Evolutionary conservation across 2,113 vertebrate species (phyloP).

Genomic region (Chauna torquata): DNA sequence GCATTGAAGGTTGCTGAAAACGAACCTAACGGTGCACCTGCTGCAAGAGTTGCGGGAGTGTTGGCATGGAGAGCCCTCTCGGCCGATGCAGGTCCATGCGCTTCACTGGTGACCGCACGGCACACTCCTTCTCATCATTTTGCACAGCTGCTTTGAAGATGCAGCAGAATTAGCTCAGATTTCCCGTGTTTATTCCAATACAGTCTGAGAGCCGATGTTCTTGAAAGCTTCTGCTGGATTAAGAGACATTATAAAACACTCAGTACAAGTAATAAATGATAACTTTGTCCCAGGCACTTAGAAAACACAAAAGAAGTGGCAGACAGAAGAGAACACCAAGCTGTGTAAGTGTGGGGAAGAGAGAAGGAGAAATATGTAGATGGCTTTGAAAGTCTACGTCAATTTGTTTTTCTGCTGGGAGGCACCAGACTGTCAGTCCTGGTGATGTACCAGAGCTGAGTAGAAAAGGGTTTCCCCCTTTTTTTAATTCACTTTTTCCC

Average conservation of each 20-base stretch:
- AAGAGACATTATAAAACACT: neutral
- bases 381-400: neutral
- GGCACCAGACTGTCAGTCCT: no score
- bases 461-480: rapidly evolving
- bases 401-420: neutral
- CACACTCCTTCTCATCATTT: neutral
- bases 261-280: neutral
- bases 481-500: neutral
- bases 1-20: neutral
- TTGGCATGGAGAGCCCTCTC: neutral
- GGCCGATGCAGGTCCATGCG: rapidly evolving
- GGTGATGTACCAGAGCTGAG: neutral
- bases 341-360: neutral
- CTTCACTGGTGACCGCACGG: neutral
- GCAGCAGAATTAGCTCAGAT: neutral
- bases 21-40: rapidly evolving
- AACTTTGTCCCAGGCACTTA: neutral
- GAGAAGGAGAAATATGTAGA: neutral
- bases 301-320: neutral
- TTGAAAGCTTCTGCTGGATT: neutral
- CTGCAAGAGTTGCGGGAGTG: rapidly evolving
- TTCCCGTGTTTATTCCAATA: neutral
- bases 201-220: rapidly evolving
- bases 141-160: neutral
- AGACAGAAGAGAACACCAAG: neutral